These are phyloP conservation scores for Lepus townsendii DNA, from an alignment of 2,797 vertebrate genomes.

Conservation along the genomic window DNA sequence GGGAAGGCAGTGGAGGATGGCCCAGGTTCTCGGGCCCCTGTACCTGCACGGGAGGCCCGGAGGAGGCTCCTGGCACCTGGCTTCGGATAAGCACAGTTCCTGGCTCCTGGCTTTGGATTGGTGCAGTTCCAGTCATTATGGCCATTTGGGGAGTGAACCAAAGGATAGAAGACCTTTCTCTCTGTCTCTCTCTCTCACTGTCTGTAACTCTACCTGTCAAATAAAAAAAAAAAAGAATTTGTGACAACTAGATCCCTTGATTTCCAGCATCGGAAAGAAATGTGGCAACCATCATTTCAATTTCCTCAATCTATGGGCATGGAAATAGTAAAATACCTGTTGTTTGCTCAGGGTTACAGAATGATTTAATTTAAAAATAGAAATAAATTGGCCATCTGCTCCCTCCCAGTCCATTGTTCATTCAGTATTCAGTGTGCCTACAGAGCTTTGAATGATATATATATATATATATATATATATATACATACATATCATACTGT, in stretches of 20 bases:
- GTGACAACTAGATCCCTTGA: neutral
- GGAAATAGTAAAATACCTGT: neutral
- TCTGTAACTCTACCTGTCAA: too few relatives aligned
- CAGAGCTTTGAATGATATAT: neutral
- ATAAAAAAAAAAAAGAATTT: neutral
- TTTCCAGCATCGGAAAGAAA: neutral
- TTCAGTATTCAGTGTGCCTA: neutral
- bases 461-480: too few relatives aligned
- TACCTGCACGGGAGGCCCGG: too few relatives aligned
- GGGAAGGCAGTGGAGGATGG: too few relatives aligned
- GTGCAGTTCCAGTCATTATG: too few relatives aligned
- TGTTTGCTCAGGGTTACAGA: neutral
- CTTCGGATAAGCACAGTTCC: too few relatives aligned
- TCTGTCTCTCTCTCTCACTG: too few relatives aligned
- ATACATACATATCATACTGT: neutral
- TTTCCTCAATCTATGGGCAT: neutral
- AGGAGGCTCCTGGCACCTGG: too few relatives aligned
- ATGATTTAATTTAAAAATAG: constrained; percentile 41
- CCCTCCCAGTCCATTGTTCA: neutral
- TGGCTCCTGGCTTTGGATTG: too few relatives aligned
- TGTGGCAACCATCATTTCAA: neutral
- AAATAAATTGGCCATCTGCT: neutral
- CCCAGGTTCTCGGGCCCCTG: too few relatives aligned
- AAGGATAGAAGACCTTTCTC: too few relatives aligned
- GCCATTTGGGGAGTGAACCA: too few relatives aligned